A percentile compares a stretch with the other conserved stretches of the same genome.
Conservation (phyloP, 2,888 invertebrate genomes). For the Drosophila buzzatii region DNA sequence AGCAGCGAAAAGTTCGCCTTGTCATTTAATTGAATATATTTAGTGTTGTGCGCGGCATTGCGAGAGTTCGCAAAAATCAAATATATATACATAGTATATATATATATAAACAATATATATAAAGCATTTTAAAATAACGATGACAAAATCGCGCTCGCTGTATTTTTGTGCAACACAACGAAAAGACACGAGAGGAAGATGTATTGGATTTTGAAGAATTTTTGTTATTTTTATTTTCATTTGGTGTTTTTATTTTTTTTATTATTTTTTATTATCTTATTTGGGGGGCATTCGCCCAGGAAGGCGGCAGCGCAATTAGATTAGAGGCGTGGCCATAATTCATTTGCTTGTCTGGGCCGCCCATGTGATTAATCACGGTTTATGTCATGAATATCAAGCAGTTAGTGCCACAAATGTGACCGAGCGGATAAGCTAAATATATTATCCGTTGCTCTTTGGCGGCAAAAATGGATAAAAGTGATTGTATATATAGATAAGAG, state of each 20-base stretch:
- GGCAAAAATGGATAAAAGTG: neutral
- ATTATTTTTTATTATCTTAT: neutral
- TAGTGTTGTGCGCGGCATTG: constrained; percentile 32
- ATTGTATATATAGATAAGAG: neutral
- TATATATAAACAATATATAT: constrained; percentile 46
- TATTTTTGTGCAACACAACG: constrained; percentile 51
- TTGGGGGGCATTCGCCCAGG: constrained; percentile 43
- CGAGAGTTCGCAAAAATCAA: constrained; percentile 42
- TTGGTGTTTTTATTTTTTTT: neutral
- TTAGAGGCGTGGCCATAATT: constrained; percentile 41
- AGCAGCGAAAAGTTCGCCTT: constrained; percentile 44
- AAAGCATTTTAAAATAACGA: constrained; percentile 81
- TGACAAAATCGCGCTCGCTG: constrained; percentile 76
- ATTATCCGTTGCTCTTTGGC: constrained; percentile 9
- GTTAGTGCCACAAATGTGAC: neutral
- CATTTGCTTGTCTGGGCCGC: constrained; percentile 23
- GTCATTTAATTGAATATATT: constrained; percentile 69
- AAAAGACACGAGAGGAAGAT: constrained; percentile 35
- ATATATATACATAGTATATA: constrained; percentile 40
- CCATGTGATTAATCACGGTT: constrained; percentile 43
- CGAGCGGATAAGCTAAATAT: constrained; percentile 2
- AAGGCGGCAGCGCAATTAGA: constrained; percentile 47
- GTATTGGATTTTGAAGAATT: constrained; percentile 15
- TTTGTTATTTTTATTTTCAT: constrained; percentile 7
- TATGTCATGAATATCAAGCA: constrained; percentile 35